Conservation (phyloP, 2,888 invertebrate species). For the Heliconius ethilla region DNA sequence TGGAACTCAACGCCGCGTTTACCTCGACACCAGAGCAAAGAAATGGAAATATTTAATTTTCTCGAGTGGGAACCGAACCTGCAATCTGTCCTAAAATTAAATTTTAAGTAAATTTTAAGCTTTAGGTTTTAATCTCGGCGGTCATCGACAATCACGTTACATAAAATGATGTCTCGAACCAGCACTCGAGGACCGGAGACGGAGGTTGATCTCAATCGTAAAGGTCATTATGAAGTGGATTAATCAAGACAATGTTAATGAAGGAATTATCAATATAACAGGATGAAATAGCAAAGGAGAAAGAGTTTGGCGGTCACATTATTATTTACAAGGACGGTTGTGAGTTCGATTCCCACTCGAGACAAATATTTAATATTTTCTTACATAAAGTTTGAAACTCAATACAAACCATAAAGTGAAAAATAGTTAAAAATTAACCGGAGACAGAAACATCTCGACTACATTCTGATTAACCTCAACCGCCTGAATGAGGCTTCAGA, state of each 20-base stretch:
- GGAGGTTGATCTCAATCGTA: slow-evolving; percentile 21
- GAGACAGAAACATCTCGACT: slow-evolving; percentile 28
- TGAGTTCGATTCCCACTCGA: no score
- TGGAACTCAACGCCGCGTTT: no score
- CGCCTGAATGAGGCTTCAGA: slow-evolving; percentile 31
- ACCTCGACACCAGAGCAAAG: no score
- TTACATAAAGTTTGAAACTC: not conserved
- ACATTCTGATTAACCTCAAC: slow-evolving; percentile 32
- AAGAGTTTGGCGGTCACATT: no score
- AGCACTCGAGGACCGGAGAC: slow-evolving; percentile 23
- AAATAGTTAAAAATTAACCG: no score
- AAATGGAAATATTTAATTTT: no score
- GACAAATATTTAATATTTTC: no score
- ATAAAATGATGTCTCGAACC: slow-evolving; percentile 12
- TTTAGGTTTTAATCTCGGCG: no score
- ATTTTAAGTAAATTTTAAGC: no score
- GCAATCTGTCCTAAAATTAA: no score
- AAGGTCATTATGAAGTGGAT: slow-evolving; percentile 4
- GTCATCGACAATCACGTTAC: not conserved
- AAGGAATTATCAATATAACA: slow-evolving; percentile 17
- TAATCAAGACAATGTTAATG: slow-evolving; percentile 19
- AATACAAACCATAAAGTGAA: slow-evolving; percentile 10
- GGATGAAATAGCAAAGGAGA: not conserved
- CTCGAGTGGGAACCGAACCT: no score
- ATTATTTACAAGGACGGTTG: no score